Base-by-base conservation (phyloP, 2,113 vertebrate species). In the Diphyllodes magnificus region DNA sequence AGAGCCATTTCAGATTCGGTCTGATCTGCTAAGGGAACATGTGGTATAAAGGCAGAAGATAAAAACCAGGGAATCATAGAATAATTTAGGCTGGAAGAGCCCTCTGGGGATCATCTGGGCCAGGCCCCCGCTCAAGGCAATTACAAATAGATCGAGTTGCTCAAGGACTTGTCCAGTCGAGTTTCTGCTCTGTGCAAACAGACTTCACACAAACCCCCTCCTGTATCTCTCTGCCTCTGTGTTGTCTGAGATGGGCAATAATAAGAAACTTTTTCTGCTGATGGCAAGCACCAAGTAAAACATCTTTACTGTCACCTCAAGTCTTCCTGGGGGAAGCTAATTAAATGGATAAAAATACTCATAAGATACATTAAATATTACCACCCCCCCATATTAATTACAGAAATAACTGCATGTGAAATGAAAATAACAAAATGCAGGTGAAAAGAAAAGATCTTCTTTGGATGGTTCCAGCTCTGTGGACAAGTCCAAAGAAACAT, bases 51-150 rank as follows among this genome's bases (percentile, higher is more conserved):
- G 86, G 40, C 66, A 69, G 75, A 86, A 51, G 56, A 92, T 30
- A 35, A 69, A 84, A 75, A 25, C 33, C 21, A 56, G 45, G 54
- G 86, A 75, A 65, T 81, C 31, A 4, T 1, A 69, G 92, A 78
- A 77, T 84, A 35, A 77, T 44, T 69, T 4, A 65, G 81, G 35
- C 76, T 80, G 71, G 53, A 76, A 80, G 87, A 40, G 47, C 45
- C 47, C 78, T 82, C 78, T 42, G 65, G 78, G 82, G 51, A 71
- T 30, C 51, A 18, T 30, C 69, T 68, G 65, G 78, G 69, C 94
- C 60, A 65, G 72, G 88, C 33, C 51, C 54, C 82, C 54, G 82
- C 92, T 93, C 90, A 68, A 24, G 88, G 88, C 82, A 82, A 78
- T 81, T 78, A 66, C 64, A 45, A 49, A 87, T 23, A 71, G 51